Evolutionary conservation across 92 coral and sea anemone species (phyloP).

Genomic region (Meandrina meandrites): DNA sequence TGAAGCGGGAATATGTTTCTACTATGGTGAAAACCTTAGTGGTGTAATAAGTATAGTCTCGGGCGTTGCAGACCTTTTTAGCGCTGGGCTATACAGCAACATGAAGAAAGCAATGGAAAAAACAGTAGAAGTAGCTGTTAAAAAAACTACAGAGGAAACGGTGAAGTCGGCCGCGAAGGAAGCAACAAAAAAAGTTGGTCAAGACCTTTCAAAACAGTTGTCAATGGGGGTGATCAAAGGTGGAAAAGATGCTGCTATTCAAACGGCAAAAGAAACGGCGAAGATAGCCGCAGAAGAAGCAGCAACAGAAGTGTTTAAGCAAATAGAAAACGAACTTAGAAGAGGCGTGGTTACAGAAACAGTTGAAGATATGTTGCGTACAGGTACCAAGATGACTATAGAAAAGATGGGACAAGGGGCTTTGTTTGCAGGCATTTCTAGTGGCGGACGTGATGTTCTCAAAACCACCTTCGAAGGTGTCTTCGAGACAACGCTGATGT

Average conservation of each 20-base stretch:
- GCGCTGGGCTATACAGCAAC: background rate
- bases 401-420: background rate
- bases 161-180: slow-evolving; percentile 10
- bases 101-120: background rate
- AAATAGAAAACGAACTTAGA: slow-evolving; percentile 1
- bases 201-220: background rate
- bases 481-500: background rate
- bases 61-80: background rate
- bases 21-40: too few relatives aligned
- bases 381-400: slow-evolving; percentile 3
- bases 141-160: background rate
- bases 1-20: background rate
- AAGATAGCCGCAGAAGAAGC: slow-evolving; percentile 1
- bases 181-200: slow-evolving; percentile 24
- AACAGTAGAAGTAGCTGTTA: background rate
- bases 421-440: background rate
- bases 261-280: background rate
- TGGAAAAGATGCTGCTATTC: slow-evolving; percentile 24
- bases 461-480: background rate
- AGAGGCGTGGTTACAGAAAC: background rate
- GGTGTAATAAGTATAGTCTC: too few relatives aligned
- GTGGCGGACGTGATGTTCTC: background rate
- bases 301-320: slow-evolving; percentile 4
- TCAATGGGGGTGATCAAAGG: background rate
- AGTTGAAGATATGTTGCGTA: background rate